Percentiles rank a stretch among this genome's conserved stretches.
Conservation (phyloP, 2,888 invertebrate genomes). For the Embidobia sp. region DNA sequence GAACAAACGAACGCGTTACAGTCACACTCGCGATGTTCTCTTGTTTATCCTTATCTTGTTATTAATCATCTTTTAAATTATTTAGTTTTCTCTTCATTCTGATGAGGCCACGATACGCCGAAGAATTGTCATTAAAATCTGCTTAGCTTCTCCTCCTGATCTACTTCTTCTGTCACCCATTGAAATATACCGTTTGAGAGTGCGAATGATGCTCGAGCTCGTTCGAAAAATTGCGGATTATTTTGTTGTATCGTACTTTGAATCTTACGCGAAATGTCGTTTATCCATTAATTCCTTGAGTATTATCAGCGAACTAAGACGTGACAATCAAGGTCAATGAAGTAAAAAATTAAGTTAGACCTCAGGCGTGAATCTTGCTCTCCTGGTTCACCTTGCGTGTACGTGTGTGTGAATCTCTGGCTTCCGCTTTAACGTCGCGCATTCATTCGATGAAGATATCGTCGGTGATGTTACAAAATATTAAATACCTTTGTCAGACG, state of each 20-base stretch:
- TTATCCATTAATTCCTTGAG: conserved; percentile 52
- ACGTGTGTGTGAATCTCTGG: not conserved
- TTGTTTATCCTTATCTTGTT: conserved; percentile 19
- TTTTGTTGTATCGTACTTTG: conserved; percentile 34
- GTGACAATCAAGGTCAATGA: conserved; percentile 60
- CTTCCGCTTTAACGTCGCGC: conserved; percentile 28
- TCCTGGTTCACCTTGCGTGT: too few relatives aligned
- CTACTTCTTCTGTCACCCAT: conserved; percentile 9
- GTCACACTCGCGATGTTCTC: conserved; percentile 60
- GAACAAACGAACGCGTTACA: conserved; percentile 64
- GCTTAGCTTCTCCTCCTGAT: not conserved
- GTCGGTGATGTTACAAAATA: conserved; percentile 64
- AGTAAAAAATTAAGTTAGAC: conserved; percentile 66
- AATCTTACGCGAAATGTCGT: conserved; percentile 57
- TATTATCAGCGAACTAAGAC: conserved; percentile 66
- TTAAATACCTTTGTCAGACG: conserved; percentile 61
- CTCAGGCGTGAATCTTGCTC: conserved; percentile 43
- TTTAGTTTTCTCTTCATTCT: conserved; percentile 50
- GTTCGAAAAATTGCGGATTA: conserved; percentile 63
- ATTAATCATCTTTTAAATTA: conserved; percentile 37
- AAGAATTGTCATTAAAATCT: conserved; percentile 57
- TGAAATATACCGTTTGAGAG: conserved; percentile 54
- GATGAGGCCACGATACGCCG: conserved; percentile 63
- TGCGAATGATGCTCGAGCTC: conserved; percentile 66
- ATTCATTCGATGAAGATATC: conserved; percentile 65